Base-by-base conservation (phyloP, 2,888 invertebrate species). In the Volucella bombylans region DNA sequence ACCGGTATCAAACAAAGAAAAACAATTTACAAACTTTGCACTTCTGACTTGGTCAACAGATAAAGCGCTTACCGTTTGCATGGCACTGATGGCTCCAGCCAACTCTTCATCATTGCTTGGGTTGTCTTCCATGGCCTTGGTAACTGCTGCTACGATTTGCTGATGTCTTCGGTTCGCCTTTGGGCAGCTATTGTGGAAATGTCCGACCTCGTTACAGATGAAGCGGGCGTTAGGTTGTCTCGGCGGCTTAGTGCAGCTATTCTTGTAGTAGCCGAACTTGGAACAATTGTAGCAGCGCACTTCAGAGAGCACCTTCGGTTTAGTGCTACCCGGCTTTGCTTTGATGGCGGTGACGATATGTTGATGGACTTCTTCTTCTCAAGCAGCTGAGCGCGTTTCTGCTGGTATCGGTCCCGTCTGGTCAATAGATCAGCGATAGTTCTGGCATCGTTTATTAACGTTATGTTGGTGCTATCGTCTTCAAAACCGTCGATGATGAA, bases 261-360 rank as follows among this genome's bases (percentile, higher is more conserved):
- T 55, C 23, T 77, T 76, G 8, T 52, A 67, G 45, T 82, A 55
- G 0, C 77, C 77, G n/a, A 82, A 73, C 15, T 62, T 47, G 8
- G 72, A 78, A 12, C 68, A 78, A 50, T 78, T 78, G 15, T 67
- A 82, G 12, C 78, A 78, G 31, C 72, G 43, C 10, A 73, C 55
- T 64, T 78, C 68, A 38, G 62, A 12, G 8, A 69, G 39, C 47
- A 23, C 67, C n/a, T 59, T 9, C 38, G 15, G 55, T 39, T 41
- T 61, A 12, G 15, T 61, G 45, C 23, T 62, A 62, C 14, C 12
- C 23, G 31, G 43, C 62, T n/a, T 45, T 45, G 55, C 59, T 71
- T 10, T 59, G 49, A 11, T 39, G 59, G 12, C 61, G 31, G 45
- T 61, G 59, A 10, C 45, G 52, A 23, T 61, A 52, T 1, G 61